Evolutionary conservation across 2,113 vertebrate species (phyloP).

Genomic region (Crotalus helleri): DNA sequence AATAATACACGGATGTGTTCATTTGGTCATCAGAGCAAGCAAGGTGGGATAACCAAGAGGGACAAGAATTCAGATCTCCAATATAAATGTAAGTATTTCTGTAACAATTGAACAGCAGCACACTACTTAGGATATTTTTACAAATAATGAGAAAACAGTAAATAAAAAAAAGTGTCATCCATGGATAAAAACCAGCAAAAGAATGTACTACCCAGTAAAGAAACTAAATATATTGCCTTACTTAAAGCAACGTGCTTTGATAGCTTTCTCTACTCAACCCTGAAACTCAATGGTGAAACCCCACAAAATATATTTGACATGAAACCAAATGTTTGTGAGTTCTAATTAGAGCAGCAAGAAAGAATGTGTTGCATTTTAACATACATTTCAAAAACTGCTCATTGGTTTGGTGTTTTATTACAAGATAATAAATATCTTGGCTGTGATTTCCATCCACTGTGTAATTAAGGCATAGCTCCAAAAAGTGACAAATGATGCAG

Average conservation of each 20-base stretch:
- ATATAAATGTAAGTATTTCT: background rate
- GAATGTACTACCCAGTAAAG: background rate
- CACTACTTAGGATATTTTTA: background rate
- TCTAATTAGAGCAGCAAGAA: slow-evolving; percentile 8
- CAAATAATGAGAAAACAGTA: background rate
- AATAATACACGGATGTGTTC: no score
- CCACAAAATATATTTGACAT: background rate
- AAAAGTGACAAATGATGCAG: slow-evolving; percentile 9
- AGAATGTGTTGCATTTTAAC: slow-evolving; percentile 10
- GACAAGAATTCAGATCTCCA: no score
- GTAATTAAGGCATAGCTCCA: slow-evolving; percentile 13
- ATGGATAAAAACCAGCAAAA: background rate
- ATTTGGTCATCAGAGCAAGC: background rate
- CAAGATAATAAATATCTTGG: slow-evolving; percentile 9
- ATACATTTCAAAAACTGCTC: slow-evolving; percentile 8
- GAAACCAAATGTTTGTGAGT: slow-evolving; percentile 7
- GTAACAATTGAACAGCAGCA: background rate
- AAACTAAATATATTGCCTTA: background rate
- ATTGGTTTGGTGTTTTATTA: slow-evolving; percentile 19
- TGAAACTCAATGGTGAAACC: background rate
- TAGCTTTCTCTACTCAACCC: background rate
- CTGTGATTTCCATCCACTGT: slow-evolving; percentile 13
- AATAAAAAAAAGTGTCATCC: background rate
- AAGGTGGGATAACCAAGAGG: background rate
- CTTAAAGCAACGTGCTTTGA: slow-evolving; percentile 21